Conservation (phyloP, 2,888 invertebrate species). For the Exephanes ischioxanthus region DNA sequence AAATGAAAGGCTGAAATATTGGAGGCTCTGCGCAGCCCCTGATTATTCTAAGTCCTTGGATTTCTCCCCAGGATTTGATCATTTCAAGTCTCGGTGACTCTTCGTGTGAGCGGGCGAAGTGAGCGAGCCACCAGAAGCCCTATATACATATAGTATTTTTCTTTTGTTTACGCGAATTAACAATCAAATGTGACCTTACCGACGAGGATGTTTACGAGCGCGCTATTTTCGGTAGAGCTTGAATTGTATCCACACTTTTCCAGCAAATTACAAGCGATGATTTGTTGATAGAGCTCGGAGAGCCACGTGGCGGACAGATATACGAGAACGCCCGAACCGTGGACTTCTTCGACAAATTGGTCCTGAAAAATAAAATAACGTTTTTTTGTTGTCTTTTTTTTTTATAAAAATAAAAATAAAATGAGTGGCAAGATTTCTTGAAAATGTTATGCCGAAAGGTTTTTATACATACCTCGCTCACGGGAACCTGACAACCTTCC, state of each 20-base stretch:
- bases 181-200: conserved; percentile 85
- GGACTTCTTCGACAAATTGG: conserved; percentile 96
- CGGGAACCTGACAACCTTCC: conserved; percentile 84
- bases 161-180: not conserved
- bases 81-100: too few species aligned
- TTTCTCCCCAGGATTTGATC: too few species aligned
- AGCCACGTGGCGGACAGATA: conserved; percentile 98
- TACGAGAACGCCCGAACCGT: conserved; percentile 96
- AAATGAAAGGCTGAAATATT: too few species aligned
- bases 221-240: conserved; percentile 86
- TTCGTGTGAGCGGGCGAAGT: too few species aligned
- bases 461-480: conserved; percentile 85
- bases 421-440: not conserved
- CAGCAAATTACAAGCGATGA: conserved; percentile 91
- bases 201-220: conserved; percentile 91
- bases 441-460: not conserved
- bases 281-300: conserved; percentile 95
- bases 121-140: not conserved
- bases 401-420: not conserved
- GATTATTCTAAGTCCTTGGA: too few species aligned
- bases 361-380: conserved; percentile 86
- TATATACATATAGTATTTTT: conserved; percentile 1
- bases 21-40: too few species aligned
- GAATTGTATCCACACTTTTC: conserved; percentile 89
- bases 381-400: too few species aligned